Conservation (phyloP, 1,140 invertebrate genomes). For the Cydia splendana region DNA sequence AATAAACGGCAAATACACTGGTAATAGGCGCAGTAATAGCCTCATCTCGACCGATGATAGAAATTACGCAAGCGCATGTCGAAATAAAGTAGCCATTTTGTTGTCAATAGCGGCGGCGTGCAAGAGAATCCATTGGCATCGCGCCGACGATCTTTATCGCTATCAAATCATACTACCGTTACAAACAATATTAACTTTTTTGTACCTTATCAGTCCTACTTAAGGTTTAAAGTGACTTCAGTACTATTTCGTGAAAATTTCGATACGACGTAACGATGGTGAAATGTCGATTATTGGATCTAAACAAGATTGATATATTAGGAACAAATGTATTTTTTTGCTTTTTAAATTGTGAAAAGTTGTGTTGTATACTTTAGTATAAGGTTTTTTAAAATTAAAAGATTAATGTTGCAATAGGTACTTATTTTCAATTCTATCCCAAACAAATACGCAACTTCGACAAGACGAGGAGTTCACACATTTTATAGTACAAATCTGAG, state of each 20-base stretch:
- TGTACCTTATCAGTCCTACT: background rate
- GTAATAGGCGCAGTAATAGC: constrained; percentile 13
- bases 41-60: constrained; percentile 4
- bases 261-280: background rate
- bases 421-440: too few relatives aligned
- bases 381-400: too few relatives aligned
- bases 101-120: constrained; percentile 40
- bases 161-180: constrained; percentile 43
- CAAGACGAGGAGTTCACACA: too few relatives aligned
- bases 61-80: constrained; percentile 25
- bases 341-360: background rate
- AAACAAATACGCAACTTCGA: too few relatives aligned
- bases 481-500: too few relatives aligned
- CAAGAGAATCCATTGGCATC: constrained; percentile 28
- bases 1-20: constrained; percentile 4
- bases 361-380: too few relatives aligned
- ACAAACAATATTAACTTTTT: background rate
- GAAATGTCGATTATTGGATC: background rate
- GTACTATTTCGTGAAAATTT: background rate
- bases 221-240: background rate
- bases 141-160: constrained; percentile 48
- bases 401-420: too few relatives aligned
- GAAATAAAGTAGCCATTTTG: constrained; percentile 30
- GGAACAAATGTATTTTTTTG: background rate
- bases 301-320: background rate